These are phyloP conservation scores for Sebastes vulpes DNA, from an alignment of 2,797 vertebrate genomes.

Conservation along the genomic window DNA sequence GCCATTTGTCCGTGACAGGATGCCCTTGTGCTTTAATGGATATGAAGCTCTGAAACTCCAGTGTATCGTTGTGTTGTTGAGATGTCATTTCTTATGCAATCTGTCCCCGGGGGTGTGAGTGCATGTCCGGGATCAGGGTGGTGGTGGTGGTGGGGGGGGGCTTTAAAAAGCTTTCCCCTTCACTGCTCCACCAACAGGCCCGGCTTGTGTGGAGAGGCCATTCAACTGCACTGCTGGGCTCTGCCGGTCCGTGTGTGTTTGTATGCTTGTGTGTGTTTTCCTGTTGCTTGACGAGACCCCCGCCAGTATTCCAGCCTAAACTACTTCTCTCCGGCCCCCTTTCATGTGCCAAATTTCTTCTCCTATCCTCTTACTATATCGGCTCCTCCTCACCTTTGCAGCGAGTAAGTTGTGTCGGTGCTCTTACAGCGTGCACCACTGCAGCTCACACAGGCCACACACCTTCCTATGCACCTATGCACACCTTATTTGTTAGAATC, in stretches of 20 bases:
- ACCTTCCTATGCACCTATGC: constrained; percentile 24
- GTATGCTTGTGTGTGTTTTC: constrained; percentile 25
- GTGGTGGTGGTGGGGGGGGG: constrained; percentile 1
- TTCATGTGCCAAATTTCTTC: constrained; percentile 4
- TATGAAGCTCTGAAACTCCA: constrained; percentile 40
- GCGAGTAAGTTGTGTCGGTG: constrained; percentile 6
- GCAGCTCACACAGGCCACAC: constrained; percentile 11
- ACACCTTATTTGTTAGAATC: neutral
- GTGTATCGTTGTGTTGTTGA: constrained; percentile 29
- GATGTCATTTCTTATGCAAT: constrained; percentile 75
- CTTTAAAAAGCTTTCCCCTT: constrained; percentile 81
- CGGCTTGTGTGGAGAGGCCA: constrained; percentile 67
- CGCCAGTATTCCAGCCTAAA: constrained; percentile 37
- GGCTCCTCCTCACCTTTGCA: constrained; percentile 6
- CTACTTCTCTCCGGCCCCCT: constrained; percentile 17
- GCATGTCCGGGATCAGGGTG: constrained; percentile 67
- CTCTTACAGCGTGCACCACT: constrained; percentile 15
- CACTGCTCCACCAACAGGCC: constrained; percentile 68
- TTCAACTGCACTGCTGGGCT: constrained; percentile 70
- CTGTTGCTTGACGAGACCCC: constrained; percentile 39
- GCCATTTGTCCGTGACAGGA: constrained; percentile 60
- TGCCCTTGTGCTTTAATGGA: constrained; percentile 57
- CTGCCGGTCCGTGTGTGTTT: constrained; percentile 27
- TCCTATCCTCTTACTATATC: neutral
- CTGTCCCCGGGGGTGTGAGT: constrained; percentile 69